A percentile compares a stretch with the other conserved stretches of the same genome.
These are phyloP conservation scores for Hypomecis punctinalis DNA, from an alignment of 2,888 invertebrate genomes.

Conservation along the genomic window DNA sequence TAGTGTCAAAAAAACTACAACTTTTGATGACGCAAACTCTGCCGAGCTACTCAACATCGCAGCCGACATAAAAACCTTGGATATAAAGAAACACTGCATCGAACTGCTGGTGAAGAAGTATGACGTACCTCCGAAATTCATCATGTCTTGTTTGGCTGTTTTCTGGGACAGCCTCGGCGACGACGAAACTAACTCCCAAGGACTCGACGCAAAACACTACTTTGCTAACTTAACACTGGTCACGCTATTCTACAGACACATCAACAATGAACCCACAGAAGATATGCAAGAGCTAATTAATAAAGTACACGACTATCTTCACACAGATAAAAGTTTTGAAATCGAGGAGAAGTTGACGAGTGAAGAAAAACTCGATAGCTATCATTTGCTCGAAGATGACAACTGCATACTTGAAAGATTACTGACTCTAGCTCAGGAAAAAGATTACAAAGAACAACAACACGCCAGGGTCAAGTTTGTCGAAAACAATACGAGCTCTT, in stretches of 20 bases:
- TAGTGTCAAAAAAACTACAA: constrained; percentile 85
- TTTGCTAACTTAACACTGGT: constrained; percentile 67
- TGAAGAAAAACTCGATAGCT: constrained; percentile 48
- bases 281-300: constrained; percentile 63
- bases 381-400: constrained; percentile 82
- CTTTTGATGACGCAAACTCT: constrained; percentile 77
- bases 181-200: constrained; percentile 52
- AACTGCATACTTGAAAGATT: constrained; percentile 87
- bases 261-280: constrained; percentile 63
- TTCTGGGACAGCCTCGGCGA: constrained; percentile 72
- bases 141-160: constrained; percentile 79
- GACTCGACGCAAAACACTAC: constrained; percentile 61
- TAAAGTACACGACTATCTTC: constrained; percentile 56
- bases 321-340: constrained; percentile 49
- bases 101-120: constrained; percentile 89
- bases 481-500: constrained; percentile 74
- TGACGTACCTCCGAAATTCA: constrained; percentile 86
- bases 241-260: constrained; percentile 69
- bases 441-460: constrained; percentile 69
- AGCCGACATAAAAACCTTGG: constrained; percentile 88
- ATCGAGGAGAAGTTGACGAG: constrained; percentile 43
- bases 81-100: constrained; percentile 89
- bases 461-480: constrained; percentile 85
- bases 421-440: constrained; percentile 84
- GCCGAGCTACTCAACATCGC: constrained; percentile 84